phyloP scores from a whole-genome alignment of 1,140 invertebrate genomes.

The Brachionus asplanchnoidis region DNA sequence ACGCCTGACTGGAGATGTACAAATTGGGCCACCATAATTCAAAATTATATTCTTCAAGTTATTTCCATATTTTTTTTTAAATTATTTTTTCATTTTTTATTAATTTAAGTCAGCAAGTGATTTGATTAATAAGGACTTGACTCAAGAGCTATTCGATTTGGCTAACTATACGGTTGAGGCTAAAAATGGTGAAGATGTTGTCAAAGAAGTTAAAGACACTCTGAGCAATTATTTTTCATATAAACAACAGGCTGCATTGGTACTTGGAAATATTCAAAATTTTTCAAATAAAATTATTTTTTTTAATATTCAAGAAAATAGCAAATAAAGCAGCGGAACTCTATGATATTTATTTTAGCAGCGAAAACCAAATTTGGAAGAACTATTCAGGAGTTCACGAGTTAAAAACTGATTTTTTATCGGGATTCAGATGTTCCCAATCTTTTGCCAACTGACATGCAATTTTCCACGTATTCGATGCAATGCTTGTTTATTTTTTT shows the following conservation, averaged over 20 bases:
- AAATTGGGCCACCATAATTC: slow-evolving; percentile 58
- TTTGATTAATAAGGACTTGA: slow-evolving; percentile 56
- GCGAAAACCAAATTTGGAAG: slow-evolving; percentile 45
- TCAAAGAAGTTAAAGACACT: slow-evolving; percentile 51
- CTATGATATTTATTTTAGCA: slow-evolving; percentile 50
- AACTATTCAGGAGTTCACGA: slow-evolving; percentile 46
- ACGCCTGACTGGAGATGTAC: slow-evolving; percentile 56
- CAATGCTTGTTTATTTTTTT: background rate
- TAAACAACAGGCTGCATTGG: slow-evolving; percentile 55
- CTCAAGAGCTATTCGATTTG: slow-evolving; percentile 54
- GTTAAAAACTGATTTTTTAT: slow-evolving; percentile 50
- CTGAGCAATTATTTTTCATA: slow-evolving; percentile 54
- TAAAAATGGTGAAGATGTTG: slow-evolving; percentile 54
- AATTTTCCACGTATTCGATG: slow-evolving; percentile 52
- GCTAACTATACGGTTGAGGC: slow-evolving; percentile 55
- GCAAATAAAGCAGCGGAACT: slow-evolving; percentile 51
- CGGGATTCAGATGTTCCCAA: slow-evolving; percentile 57
- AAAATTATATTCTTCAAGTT: slow-evolving; percentile 59
- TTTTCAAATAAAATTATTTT: background rate
- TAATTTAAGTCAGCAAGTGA: slow-evolving; percentile 54
- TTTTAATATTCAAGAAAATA: slow-evolving; percentile 49
- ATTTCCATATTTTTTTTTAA: background rate
- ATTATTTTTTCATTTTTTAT: background rate
- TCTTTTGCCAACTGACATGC: slow-evolving; percentile 50
- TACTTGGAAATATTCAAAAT: slow-evolving; percentile 41